phyloP scores from a whole-genome alignment of 2,888 invertebrate species.

The Hesperia comma region DNA sequence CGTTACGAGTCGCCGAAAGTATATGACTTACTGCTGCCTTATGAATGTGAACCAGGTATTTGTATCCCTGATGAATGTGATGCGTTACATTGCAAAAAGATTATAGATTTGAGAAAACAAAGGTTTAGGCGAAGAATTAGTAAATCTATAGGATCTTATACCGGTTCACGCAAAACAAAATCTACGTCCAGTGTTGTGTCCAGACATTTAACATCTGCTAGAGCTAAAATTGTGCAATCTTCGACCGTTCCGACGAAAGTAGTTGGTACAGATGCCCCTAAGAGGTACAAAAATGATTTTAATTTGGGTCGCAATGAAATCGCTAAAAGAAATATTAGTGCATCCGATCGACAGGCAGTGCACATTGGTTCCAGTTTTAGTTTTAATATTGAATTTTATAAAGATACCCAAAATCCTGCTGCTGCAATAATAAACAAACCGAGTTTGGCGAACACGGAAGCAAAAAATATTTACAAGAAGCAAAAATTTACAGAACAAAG shows the following conservation, averaged over 20 bases:
- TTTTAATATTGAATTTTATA: conserved; percentile 41
- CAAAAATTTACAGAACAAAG: conserved; percentile 20
- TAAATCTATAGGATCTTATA: conserved; percentile 39
- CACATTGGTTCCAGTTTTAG: conserved; percentile 43
- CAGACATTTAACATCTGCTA: conserved; percentile 39
- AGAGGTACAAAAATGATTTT: conserved; percentile 23
- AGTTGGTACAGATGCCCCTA: conserved; percentile 24
- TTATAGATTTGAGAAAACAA: conserved; percentile 46
- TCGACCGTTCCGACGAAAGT: conserved; percentile 23
- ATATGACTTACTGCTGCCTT: conserved; percentile 44
- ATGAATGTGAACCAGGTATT: conserved; percentile 53
- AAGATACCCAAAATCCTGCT: conserved; percentile 15
- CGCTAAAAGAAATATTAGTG: conserved; percentile 17
- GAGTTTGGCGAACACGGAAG: neutral
- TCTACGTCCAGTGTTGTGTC: conserved; percentile 49
- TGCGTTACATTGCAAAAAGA: conserved; percentile 50
- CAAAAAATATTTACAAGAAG: conserved; percentile 37
- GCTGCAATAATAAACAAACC: neutral
- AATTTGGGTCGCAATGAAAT: conserved; percentile 18
- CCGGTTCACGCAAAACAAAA: conserved; percentile 46
- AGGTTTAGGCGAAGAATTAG: conserved; percentile 32
- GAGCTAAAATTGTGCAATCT: conserved; percentile 49
- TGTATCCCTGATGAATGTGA: conserved; percentile 53
- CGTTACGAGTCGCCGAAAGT: conserved; percentile 32
- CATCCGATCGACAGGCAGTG: conserved; percentile 39